These are phyloP conservation scores for Origma solitaria DNA, from an alignment of 2,113 vertebrate species.

Conservation along the genomic window DNA sequence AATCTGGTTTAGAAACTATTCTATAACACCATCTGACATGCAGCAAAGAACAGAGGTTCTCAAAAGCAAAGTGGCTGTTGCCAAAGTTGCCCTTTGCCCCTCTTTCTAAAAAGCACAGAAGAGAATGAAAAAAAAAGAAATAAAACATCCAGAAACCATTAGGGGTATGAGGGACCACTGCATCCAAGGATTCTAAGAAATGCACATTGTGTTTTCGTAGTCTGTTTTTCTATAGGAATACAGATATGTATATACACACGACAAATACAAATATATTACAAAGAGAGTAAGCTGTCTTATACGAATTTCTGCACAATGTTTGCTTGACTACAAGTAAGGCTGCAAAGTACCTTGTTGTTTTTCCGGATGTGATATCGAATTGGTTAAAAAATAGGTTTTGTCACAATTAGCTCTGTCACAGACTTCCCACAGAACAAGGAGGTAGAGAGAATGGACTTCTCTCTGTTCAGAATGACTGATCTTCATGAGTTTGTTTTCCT, in stretches of 20 bases:
- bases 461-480: background rate
- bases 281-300: background rate
- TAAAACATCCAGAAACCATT: background rate
- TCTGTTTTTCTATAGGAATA: background rate
- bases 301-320: background rate
- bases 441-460: background rate
- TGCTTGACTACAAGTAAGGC: background rate
- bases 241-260: rapidly evolving
- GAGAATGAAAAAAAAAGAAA: background rate
- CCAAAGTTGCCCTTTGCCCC: background rate
- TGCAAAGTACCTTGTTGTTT: background rate
- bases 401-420: background rate
- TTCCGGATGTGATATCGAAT: background rate
- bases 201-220: background rate
- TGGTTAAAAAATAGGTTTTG: background rate
- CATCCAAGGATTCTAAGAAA: background rate
- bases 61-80: background rate
- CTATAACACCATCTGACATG: background rate
- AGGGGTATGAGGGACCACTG: background rate
- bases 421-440: background rate
- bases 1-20: conserved; percentile 2
- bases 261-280: background rate
- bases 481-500: background rate
- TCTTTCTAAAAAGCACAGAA: background rate
- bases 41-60: background rate